These are phyloP conservation scores for Prinia subflava DNA, from an alignment of 2,113 vertebrate genomes.

Conservation along the genomic window DNA sequence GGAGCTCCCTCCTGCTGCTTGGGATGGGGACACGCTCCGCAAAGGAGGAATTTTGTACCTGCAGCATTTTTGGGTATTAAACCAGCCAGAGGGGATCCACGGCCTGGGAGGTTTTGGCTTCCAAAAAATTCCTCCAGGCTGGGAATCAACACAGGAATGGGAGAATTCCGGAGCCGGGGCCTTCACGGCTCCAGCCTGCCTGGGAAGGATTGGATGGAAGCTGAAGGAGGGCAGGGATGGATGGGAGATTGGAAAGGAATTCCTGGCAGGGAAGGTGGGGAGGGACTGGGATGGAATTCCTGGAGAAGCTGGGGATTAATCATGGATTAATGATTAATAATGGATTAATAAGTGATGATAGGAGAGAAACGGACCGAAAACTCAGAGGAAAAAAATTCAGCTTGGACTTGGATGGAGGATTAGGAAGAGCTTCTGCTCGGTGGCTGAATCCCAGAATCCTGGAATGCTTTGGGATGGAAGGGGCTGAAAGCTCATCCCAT, in stretches of 20 bases:
- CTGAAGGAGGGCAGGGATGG: background rate
- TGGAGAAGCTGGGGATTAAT: background rate
- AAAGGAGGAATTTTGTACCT: background rate
- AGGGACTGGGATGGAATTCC: background rate
- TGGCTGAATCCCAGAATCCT: background rate
- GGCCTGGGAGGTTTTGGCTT: background rate
- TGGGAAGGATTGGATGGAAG: background rate
- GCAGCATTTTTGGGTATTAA: background rate
- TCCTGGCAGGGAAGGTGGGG: background rate
- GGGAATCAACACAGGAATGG: background rate
- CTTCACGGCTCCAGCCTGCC: background rate
- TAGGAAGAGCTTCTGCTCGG: background rate
- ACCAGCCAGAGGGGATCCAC: background rate
- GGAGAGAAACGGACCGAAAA: background rate
- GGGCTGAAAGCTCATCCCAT: background rate
- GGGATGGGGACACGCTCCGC: accelerated
- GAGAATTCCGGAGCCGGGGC: background rate
- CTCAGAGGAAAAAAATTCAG: accelerated
- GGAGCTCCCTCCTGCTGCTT: background rate
- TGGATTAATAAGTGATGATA: background rate
- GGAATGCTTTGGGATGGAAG: background rate
- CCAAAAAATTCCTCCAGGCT: background rate
- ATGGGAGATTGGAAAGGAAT: background rate
- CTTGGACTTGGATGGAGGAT: background rate
- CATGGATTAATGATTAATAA: background rate